A percentile compares a stretch with the other conserved stretches of the same genome.
Conservation (phyloP, 2,888 invertebrate genomes). For the Drosophila diplacantha region DNA sequence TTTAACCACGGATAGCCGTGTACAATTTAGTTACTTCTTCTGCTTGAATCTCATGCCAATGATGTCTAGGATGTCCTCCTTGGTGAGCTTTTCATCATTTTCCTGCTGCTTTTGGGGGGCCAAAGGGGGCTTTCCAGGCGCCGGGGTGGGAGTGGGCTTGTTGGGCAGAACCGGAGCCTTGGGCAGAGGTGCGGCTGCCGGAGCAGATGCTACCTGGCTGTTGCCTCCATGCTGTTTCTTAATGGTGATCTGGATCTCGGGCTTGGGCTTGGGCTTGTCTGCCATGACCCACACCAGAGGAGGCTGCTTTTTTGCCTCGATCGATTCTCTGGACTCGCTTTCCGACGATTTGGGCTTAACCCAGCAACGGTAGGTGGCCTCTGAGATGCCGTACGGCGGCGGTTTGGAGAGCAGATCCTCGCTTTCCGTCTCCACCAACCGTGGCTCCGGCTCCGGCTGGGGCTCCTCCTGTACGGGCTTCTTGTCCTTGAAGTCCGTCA, state of each 20-base stretch:
- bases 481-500: slow-evolving; percentile 40
- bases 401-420: slow-evolving; percentile 12
- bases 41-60: slow-evolving; percentile 40
- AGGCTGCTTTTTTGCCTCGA: background rate
- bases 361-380: slow-evolving; percentile 52
- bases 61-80: slow-evolving; percentile 57
- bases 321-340: background rate
- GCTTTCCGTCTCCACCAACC: background rate
- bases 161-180: slow-evolving; percentile 6
- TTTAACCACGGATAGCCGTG: no score
- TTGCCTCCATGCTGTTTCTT: slow-evolving; percentile 35
- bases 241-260: slow-evolving; percentile 13
- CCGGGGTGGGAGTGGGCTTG: background rate
- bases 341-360: slow-evolving; percentile 5
- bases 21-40: background rate
- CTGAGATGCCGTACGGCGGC: slow-evolving; percentile 47
- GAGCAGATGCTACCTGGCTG: background rate
- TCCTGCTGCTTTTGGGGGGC: slow-evolving; percentile 19
- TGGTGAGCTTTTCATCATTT: slow-evolving; percentile 45
- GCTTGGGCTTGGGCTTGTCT: background rate
- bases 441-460: background rate
- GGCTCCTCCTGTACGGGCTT: background rate
- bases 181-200: background rate
- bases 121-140: slow-evolving; percentile 5
- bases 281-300: slow-evolving; percentile 15